Base-by-base conservation (phyloP, 2,113 vertebrate genomes). In the Vidua chalybeata region DNA sequence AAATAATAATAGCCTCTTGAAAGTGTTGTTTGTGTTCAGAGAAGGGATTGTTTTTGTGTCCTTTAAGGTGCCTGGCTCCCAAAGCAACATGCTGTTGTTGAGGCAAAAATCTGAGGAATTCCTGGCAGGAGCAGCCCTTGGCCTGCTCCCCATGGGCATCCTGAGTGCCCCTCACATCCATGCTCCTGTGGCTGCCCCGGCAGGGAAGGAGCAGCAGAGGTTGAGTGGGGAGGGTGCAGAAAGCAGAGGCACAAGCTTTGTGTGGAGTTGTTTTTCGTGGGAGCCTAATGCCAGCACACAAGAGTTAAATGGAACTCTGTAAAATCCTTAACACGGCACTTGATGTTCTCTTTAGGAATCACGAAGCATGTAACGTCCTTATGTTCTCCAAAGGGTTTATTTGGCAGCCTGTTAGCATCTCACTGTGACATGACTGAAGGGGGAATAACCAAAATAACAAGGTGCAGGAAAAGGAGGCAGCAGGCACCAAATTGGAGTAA, bases 261-360 rank as follows among this genome's bases (percentile, higher is more conserved):
- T 4, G 0, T 49, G 41, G 18, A 49, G 46, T 17, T 2, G 0
- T 37, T 0, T 0, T 26, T 84, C 4, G 0, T 17, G 49, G 64
- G 49, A 86, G 49, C 80, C 49, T 71, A 7, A 23, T 15, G 9
- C n/a, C 31, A 58, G n/a, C 28, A 33, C 16, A 15, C 41, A 27
- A 12, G 74, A 72, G 75, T 94, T 93, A 85, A 95, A 64, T 37
- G 1, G 19, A 82, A 21, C 71, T 83, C 8, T 19, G 67, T 67
- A 28, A 83, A 95, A 71, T 63, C 81, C 87, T 84, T 79, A 91
- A 33, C 55, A 31, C 6, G 23, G 43, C 63, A 46, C 87, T 95
- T 30, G 86, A 74, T 92, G 78, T 94, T 95, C 85, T 90, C 90
- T 89, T 94, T 93, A 93, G 92, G 85, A 95, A 83, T 80, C 87